Percentiles rank a stretch among this genome's conserved stretches.
Conservation (phyloP, 2,888 invertebrate genomes). For the Calliopum simillimum region DNA sequence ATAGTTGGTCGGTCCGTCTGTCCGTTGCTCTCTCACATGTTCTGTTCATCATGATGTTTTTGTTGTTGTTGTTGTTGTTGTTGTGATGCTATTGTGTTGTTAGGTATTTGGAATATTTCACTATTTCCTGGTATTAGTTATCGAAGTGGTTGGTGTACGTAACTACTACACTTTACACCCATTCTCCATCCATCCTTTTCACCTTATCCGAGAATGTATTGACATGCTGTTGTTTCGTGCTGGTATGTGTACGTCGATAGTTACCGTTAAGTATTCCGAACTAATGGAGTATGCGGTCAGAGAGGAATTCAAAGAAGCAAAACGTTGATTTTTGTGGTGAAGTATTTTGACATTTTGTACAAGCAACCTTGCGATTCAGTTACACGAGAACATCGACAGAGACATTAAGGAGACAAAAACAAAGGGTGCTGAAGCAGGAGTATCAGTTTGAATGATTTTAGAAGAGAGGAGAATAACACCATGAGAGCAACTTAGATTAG, state of each 20-base stretch:
- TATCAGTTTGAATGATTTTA: neutral
- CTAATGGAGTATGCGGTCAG: conserved; percentile 55
- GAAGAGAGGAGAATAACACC: neutral
- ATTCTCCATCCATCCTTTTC: neutral
- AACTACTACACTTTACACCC: neutral
- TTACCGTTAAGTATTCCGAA: conserved; percentile 48
- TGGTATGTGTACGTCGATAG: conserved; percentile 17
- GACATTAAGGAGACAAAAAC: neutral
- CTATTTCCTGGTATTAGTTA: conserved; percentile 22
- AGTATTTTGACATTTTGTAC: conserved; percentile 29
- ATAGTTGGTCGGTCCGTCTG: conserved; percentile 1
- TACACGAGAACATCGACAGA: neutral
- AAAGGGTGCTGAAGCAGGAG: neutral
- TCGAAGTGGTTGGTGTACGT: neutral
- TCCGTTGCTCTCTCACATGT: neutral
- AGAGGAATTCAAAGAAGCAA: conserved; percentile 42
- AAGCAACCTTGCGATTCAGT: neutral
- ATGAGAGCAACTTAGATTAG: neutral
- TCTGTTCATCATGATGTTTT: neutral
- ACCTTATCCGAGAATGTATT: neutral
- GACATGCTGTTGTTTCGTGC: neutral
- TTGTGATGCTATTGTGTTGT: conserved; percentile 15
- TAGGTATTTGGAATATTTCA: conserved; percentile 19
- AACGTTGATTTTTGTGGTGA: conserved; percentile 46
- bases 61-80: neutral